A percentile compares a stretch with the other conserved stretches of the same genome.
These are phyloP conservation scores for Mareca strepera DNA, from an alignment of 2,797 vertebrate genomes.

Conservation along the genomic window DNA sequence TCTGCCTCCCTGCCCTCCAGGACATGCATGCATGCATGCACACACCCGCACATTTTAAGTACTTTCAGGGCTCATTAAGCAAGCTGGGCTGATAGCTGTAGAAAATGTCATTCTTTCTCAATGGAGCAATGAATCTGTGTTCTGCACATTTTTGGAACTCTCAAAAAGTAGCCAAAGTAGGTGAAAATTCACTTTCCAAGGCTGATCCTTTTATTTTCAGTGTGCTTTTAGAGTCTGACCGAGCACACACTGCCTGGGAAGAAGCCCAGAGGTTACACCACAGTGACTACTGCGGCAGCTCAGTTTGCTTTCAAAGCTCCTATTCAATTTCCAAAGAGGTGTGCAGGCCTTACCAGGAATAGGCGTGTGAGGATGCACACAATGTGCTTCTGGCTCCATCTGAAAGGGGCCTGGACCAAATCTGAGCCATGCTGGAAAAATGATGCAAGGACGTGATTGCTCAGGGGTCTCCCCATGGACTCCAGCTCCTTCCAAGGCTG, in stretches of 20 bases:
- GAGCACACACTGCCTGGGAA: not conserved
- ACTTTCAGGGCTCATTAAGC: constrained; percentile 10
- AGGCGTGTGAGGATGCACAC: not conserved
- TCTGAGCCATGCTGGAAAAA: not conserved
- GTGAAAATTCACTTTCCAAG: constrained; percentile 30
- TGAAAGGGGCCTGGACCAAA: not conserved
- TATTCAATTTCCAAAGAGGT: not conserved
- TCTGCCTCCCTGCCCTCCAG: not conserved
- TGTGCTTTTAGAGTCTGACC: not conserved
- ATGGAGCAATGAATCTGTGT: not conserved
- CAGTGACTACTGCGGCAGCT: not conserved
- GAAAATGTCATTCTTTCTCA: constrained; percentile 17
- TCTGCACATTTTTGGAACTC: constrained; percentile 1
- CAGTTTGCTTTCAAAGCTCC: not conserved
- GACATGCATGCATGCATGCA: not conserved
- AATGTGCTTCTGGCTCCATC: not conserved
- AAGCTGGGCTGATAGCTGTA: not conserved
- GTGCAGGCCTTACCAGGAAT: not conserved
- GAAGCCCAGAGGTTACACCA: not conserved
- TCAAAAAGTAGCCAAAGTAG: constrained; percentile 8
- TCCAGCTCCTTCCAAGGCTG: not conserved
- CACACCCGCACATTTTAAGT: not conserved
- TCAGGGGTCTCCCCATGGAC: not conserved
- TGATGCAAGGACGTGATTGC: not conserved
- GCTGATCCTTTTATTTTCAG: not conserved